Evolutionary conservation across 2,113 vertebrate species (phyloP), one percentile per base, ranked within the genome.

Genomic region (Callocephalon fimbriatum): DNA sequence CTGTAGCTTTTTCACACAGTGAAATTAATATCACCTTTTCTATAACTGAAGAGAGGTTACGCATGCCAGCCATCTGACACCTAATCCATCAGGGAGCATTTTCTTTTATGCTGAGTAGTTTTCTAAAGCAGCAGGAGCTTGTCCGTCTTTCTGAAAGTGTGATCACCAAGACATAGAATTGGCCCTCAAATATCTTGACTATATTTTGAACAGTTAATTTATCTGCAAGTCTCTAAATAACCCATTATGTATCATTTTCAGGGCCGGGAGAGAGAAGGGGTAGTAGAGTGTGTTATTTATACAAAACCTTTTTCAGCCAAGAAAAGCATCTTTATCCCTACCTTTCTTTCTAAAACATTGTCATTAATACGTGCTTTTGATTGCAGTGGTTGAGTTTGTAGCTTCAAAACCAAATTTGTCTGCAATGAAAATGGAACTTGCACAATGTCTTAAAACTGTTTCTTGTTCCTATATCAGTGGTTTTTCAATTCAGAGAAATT

Each of bases 171-270:
- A 58, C 21, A 5, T 27, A 10, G 67, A 78, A 87, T 47, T 80
- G 27, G 14, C 47, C 14, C 42, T 94, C 61, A 75, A 67, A 54
- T 93, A 37, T 88, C 93, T 94, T 87, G 25, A 81, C 7, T 83
- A 15, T 94, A 92, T 92, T 93, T 82, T 88, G 29, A 97, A 80
- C 65, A 38, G 90, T 89, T 84, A 67, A 38, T 93, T 81, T 70
- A 54, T 23, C 29, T 77, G 50, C 51, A 71, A 71, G 73, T 80
- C 72, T 84, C 58, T 76, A 91, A 86, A 58, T 92, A 78, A 75
- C 59, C 22, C 47, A 82, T 91, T 96, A 21, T 76, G 17, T 94
- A 29, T 89, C 10, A 56, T 77, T 97, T 96, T 82, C 77, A 51
- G 88, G 86, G 54, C 85, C 6, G 7, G 22, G 16, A 54, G 66